Percentiles rank a stretch among this genome's conserved stretches.
These are phyloP conservation scores for Limenitis arthemis DNA, from an alignment of 2,888 invertebrate species.

Conservation along the genomic window DNA sequence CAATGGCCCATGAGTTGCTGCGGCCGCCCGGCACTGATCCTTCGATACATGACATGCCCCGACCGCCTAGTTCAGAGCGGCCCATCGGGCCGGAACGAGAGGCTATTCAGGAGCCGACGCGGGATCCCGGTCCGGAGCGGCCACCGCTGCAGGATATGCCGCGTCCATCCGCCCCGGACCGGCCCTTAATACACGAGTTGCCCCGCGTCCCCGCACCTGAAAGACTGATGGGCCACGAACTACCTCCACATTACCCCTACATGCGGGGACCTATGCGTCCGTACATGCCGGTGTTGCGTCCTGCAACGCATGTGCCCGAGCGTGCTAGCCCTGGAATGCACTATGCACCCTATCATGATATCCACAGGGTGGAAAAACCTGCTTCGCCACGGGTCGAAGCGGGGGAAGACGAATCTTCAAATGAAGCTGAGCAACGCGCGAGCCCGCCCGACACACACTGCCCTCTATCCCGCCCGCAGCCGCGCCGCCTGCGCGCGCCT, in stretches of 20 bases:
- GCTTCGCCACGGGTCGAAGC: background rate
- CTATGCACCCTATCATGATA: background rate
- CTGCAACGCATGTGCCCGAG: background rate
- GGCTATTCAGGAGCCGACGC: conserved; percentile 11
- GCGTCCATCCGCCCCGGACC: conserved; percentile 7
- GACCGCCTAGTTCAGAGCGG: conserved; percentile 5
- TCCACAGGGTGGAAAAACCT: background rate
- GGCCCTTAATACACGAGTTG: conserved; percentile 21
- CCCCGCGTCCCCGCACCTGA: conserved; percentile 13
- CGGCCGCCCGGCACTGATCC: conserved; percentile 4
- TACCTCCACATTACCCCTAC: conserved; percentile 26
- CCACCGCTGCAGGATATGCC: conserved; percentile 14
- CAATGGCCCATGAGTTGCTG: conserved; percentile 11
- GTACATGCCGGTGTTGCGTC: conserved; percentile 9
- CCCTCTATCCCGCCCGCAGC: conserved; percentile 71
- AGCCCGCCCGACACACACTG: conserved; percentile 72
- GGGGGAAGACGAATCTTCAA: conserved; percentile 13
- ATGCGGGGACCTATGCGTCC: conserved; percentile 25
- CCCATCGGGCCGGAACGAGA: conserved; percentile 12
- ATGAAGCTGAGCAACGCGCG: conserved; percentile 8
- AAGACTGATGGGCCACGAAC: conserved; percentile 13
- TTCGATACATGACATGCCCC: conserved; percentile 8
- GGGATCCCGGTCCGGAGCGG: conserved; percentile 10
- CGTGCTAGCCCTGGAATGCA: background rate
- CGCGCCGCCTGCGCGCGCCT: conserved; percentile 13